Evolutionary conservation across 2,797 vertebrate genomes (phyloP).

Genomic region (Nothura maculosa): DNA sequence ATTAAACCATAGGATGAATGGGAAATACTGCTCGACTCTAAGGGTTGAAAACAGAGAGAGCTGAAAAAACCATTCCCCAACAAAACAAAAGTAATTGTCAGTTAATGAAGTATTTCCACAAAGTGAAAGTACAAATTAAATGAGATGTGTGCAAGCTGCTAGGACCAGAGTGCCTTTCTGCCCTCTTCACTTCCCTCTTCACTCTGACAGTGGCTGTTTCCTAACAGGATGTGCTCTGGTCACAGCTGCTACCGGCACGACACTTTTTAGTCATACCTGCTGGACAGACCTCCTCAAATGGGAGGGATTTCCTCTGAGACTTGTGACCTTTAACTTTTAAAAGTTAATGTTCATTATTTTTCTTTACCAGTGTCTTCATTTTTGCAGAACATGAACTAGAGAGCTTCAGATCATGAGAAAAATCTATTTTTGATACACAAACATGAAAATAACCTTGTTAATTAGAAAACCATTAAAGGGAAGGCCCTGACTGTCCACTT

Average conservation of each 20-base stretch:
- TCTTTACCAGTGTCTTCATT: not conserved
- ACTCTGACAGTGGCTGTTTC: not conserved
- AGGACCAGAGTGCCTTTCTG: not conserved
- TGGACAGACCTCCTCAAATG: not conserved
- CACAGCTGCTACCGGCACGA: constrained; percentile 8
- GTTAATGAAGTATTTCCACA: not conserved
- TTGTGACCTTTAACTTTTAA: not conserved
- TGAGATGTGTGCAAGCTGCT: not conserved
- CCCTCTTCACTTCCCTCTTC: not conserved
- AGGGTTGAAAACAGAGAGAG: not conserved
- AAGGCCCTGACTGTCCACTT: not conserved
- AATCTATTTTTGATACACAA: not conserved
- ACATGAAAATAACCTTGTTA: constrained; percentile 1
- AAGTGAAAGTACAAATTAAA: constrained; percentile 24
- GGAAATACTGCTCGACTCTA: not conserved
- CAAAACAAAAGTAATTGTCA: constrained; percentile 8
- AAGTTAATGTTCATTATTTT: not conserved
- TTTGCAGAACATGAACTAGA: not conserved
- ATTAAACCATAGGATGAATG: not conserved
- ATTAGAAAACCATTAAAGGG: constrained; percentile 1
- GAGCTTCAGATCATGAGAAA: not conserved
- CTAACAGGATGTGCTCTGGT: not conserved
- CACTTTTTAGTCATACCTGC: not conserved
- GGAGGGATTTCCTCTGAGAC: not conserved
- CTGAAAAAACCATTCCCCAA: not conserved